Percentiles rank a stretch among this genome's conserved stretches.
These are phyloP conservation scores for Anarrhichthys ocellatus DNA, from an alignment of 2,113 vertebrate species.

Conservation along the genomic window DNA sequence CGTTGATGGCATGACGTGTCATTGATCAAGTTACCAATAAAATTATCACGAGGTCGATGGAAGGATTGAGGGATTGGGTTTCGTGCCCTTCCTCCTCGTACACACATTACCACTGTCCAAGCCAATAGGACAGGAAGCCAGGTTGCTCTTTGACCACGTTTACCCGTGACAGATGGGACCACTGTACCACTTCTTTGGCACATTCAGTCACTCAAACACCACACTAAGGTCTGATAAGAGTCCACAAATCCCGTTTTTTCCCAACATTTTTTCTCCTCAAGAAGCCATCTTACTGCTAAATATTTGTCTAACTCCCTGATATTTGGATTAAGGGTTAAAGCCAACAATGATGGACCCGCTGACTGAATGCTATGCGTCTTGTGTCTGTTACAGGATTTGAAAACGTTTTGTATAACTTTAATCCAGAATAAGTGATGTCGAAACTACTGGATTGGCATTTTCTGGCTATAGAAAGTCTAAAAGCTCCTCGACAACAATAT, in stretches of 20 bases:
- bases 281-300: background rate
- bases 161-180: background rate
- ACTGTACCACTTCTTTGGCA: background rate
- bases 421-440: background rate
- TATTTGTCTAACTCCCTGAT: background rate
- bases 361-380: background rate
- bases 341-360: background rate
- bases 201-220: background rate
- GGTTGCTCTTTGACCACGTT: constrained; percentile 9
- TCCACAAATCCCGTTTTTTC: background rate
- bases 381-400: background rate
- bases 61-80: constrained; percentile 46
- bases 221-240: background rate
- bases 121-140: constrained; percentile 20
- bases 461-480: background rate
- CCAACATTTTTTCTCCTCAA: background rate
- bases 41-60: constrained; percentile 50
- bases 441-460: background rate
- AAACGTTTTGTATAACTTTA: background rate
- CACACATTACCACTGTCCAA: constrained; percentile 24
- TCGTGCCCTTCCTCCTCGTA: constrained; percentile 8
- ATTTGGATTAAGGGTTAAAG: background rate
- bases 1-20: background rate
- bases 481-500: background rate
- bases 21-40: constrained; percentile 51